These are phyloP conservation scores for Lepidochrysops patricia DNA, from an alignment of 2,888 invertebrate species.

Conservation along the genomic window DNA sequence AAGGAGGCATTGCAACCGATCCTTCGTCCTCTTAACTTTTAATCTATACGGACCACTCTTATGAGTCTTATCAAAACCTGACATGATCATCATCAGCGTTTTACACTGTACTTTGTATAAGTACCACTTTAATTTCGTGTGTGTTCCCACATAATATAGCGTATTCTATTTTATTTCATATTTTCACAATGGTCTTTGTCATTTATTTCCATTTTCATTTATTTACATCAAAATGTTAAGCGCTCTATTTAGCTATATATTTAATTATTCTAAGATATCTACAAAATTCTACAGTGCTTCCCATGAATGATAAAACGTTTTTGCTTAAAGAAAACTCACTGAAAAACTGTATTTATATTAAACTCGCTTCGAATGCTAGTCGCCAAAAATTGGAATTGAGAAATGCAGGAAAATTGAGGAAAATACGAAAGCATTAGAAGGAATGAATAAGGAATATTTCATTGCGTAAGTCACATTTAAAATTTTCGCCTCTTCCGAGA, in stretches of 20 bases:
- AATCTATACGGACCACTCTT: not conserved
- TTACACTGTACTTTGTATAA: not conserved
- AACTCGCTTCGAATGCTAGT: not conserved
- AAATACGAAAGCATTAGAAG: not conserved
- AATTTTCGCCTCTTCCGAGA: slow-evolving; percentile 23
- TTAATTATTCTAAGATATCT: too few relatives aligned
- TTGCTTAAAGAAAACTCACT: too few relatives aligned
- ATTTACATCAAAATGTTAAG: too few relatives aligned
- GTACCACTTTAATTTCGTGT: too few relatives aligned
- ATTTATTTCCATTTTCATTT: too few relatives aligned
- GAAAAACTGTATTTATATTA: too few relatives aligned
- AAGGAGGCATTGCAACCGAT: not conserved
- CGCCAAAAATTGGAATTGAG: not conserved
- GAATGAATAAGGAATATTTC: not conserved
- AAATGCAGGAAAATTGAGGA: not conserved
- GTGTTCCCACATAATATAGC: too few relatives aligned
- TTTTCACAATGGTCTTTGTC: too few relatives aligned
- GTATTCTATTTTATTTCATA: too few relatives aligned
- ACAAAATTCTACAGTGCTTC: not conserved
- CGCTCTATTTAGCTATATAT: too few relatives aligned
- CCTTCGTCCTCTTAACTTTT: not conserved
- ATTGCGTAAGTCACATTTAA: slow-evolving; percentile 14
- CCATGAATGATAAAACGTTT: too few relatives aligned
- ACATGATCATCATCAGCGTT: not conserved
- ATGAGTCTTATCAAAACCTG: not conserved